Conservation (phyloP, 2,797 vertebrate genomes). For the Artibeus lituratus region DNA sequence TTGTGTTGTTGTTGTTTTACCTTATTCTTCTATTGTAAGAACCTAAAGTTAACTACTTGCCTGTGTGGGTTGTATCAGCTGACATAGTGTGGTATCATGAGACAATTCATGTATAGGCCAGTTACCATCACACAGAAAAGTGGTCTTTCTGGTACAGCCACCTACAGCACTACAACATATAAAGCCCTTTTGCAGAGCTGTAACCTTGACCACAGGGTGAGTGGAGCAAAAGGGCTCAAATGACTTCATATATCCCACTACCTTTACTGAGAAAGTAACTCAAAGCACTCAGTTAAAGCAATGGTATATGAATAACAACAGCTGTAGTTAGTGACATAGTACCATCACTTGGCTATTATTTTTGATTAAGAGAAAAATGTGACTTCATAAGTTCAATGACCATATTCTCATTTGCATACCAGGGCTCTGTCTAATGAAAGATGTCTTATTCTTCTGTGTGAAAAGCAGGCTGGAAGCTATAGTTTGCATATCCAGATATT, state of each 20-base stretch:
- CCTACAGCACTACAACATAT: neutral
- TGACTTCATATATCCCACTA: neutral
- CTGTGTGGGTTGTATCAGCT: neutral
- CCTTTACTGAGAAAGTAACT: neutral
- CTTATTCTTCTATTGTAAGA: neutral
- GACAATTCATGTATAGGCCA: neutral
- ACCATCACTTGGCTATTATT: neutral
- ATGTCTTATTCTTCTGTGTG: neutral
- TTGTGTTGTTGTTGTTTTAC: neutral
- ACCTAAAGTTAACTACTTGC: neutral
- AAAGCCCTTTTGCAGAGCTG: neutral
- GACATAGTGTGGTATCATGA: neutral
- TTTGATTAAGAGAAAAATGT: conserved; percentile 27
- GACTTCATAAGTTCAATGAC: neutral
- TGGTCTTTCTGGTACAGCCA: neutral
- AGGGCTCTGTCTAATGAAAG: neutral
- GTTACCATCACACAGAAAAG: neutral
- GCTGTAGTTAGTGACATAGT: neutral
- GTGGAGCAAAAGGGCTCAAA: neutral
- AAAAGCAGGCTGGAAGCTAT: neutral
- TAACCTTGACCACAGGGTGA: neutral
- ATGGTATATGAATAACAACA: neutral
- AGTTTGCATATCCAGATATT: neutral
- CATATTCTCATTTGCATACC: neutral
- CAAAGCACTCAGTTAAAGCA: neutral